phyloP scores from a whole-genome alignment of 2,888 invertebrate genomes.

The Iphiclides podalirius region DNA sequence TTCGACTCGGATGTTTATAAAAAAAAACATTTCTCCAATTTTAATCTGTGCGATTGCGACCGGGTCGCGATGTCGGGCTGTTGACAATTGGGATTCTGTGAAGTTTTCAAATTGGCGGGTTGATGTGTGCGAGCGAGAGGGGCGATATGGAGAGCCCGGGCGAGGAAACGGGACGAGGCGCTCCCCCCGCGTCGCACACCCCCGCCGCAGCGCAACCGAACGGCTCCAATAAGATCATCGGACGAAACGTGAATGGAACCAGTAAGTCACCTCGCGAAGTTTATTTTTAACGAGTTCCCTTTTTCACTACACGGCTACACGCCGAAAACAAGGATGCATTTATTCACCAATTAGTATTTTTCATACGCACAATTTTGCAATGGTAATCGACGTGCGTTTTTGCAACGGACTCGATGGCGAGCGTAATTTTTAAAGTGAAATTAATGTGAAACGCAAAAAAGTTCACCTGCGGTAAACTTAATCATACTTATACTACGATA shows the following conservation, averaged over 20 bases:
- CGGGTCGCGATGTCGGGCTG: constrained; percentile 27
- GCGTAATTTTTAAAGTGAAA: constrained; percentile 5
- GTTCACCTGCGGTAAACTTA: neutral
- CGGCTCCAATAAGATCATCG: constrained; percentile 82
- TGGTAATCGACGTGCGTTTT: constrained; percentile 3
- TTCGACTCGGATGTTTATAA: neutral
- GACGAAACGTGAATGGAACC: constrained; percentile 83
- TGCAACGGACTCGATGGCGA: neutral
- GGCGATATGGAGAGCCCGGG: constrained; percentile 72
- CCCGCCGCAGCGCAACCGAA: constrained; percentile 73
- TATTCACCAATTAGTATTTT: constrained; percentile 9
- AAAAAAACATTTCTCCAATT: constrained; percentile 2
- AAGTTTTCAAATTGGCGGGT: constrained; percentile 67
- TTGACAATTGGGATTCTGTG: constrained; percentile 46
- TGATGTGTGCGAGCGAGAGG: constrained; percentile 75
- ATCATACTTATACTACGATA: no score
- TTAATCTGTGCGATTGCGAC: constrained; percentile 21
- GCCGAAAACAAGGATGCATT: neutral
- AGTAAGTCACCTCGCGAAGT: constrained; percentile 71
- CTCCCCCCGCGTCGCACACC: constrained; percentile 63
- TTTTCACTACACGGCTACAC: no score
- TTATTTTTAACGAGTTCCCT: constrained; percentile 34
- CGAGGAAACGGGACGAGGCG: constrained; percentile 71
- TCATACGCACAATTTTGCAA: neutral
- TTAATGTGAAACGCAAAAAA: neutral